A percentile compares a stretch with the other conserved stretches of the same genome.
Evolutionary conservation across 2,797 vertebrate genomes (phyloP).

Genomic region (Dipus sagitta): DNA sequence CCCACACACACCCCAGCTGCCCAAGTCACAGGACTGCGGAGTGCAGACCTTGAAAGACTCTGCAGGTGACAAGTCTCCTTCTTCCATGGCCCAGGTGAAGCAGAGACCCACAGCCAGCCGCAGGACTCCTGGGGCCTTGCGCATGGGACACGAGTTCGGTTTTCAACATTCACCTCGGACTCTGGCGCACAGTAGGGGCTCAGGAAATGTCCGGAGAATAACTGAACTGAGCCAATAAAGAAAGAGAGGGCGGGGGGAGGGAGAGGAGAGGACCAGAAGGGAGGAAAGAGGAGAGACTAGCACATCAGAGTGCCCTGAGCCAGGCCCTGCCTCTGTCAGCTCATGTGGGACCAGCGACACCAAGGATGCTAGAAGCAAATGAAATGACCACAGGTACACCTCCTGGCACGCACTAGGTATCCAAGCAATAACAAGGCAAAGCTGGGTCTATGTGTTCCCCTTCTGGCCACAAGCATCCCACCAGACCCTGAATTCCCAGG

Average conservation of each 20-base stretch:
- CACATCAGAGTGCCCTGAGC: neutral
- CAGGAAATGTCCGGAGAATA: neutral
- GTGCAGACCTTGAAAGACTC: neutral
- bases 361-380: neutral
- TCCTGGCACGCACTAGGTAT: neutral
- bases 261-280: no score
- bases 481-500: accelerated
- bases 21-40: neutral
- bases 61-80: neutral
- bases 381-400: accelerated
- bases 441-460: neutral
- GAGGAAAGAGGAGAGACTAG: accelerated
- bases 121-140: accelerated
- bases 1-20: neutral
- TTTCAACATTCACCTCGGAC: neutral
- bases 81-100: accelerated
- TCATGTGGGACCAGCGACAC: neutral
- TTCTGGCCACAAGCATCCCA: neutral
- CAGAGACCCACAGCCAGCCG: accelerated
- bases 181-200: neutral
- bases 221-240: neutral
- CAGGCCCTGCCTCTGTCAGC: neutral
- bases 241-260: no score
- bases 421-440: neutral
- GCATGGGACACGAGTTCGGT: accelerated